These are phyloP conservation scores for Ylistrum balloti DNA, from an alignment of 1,140 invertebrate species.

Conservation along the genomic window DNA sequence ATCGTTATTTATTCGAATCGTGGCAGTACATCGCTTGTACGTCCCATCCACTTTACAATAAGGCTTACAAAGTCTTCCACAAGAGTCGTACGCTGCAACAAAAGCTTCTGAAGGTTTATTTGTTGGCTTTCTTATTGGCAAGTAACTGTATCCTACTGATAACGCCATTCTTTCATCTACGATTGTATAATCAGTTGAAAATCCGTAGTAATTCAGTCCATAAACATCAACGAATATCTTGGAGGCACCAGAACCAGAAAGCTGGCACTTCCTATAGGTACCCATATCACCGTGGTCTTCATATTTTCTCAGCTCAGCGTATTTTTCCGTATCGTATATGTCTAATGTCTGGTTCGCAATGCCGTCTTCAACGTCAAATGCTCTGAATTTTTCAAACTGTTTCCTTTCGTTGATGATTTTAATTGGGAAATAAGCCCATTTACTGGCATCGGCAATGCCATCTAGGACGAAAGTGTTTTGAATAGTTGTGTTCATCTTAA, in stretches of 20 bases:
- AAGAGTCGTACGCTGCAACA: conserved; percentile 59
- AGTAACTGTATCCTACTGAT: conserved; percentile 42
- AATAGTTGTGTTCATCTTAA: conserved; percentile 37
- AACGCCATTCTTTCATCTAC: conserved; percentile 57
- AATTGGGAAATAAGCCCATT: conserved; percentile 69
- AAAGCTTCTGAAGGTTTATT: conserved; percentile 44
- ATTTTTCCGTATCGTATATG: conserved; percentile 63
- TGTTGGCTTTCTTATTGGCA: conserved; percentile 49
- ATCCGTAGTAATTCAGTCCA: conserved; percentile 54
- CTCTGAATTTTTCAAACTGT: conserved; percentile 57
- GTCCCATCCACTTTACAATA: neutral
- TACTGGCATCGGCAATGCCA: conserved; percentile 61
- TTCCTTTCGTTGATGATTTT: conserved; percentile 66
- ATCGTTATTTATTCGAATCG: neutral
- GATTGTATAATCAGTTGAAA: conserved; percentile 54
- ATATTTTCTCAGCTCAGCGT: conserved; percentile 13
- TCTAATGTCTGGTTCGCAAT: conserved; percentile 52
- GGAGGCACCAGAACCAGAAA: conserved; percentile 53
- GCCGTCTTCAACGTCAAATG: conserved; percentile 64
- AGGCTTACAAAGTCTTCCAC: conserved; percentile 60
- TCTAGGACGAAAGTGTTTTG: conserved; percentile 71
- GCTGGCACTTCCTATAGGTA: conserved; percentile 36
- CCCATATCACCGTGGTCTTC: conserved; percentile 45
- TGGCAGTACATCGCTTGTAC: neutral
- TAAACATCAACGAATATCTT: conserved; percentile 55